Percentiles rank a stretch among this genome's conserved stretches.
These are phyloP conservation scores for Drosophila ochracea DNA, from an alignment of 2,888 invertebrate genomes.

Conservation along the genomic window DNA sequence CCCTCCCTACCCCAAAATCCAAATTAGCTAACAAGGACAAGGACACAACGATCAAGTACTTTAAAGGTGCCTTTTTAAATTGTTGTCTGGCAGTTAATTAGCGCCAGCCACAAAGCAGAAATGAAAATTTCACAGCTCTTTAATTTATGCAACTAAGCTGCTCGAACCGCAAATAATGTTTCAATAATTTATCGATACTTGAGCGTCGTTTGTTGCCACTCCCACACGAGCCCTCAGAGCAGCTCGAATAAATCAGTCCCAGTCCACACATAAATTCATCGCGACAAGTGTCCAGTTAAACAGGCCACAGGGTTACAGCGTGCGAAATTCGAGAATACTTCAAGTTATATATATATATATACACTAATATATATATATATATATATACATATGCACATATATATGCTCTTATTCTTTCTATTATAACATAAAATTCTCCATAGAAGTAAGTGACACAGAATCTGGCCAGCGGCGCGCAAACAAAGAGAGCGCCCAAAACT, in stretches of 20 bases:
- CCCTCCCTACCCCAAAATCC: background rate
- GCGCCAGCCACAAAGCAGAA: conserved; percentile 24
- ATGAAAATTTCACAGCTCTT: conserved; percentile 37
- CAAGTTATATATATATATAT: conserved; percentile 9
- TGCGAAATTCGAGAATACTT: conserved; percentile 36
- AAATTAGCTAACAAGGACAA: conserved; percentile 55
- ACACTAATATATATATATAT: conserved; percentile 15
- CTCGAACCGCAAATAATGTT: conserved; percentile 38
- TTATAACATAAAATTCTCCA: conserved; percentile 8
- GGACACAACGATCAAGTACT: conserved; percentile 23
- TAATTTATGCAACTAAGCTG: conserved; percentile 35
- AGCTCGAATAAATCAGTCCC: conserved; percentile 59
- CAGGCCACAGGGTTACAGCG: conserved; percentile 24
- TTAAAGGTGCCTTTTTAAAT: conserved; percentile 23
- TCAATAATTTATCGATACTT: conserved; percentile 74
- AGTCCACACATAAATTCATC: conserved; percentile 61
- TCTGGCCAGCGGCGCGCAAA: conserved; percentile 29
- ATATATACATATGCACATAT: conserved; percentile 21
- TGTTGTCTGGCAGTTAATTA: conserved; percentile 43
- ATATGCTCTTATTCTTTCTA: conserved; percentile 2
- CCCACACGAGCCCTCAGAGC: conserved; percentile 30
- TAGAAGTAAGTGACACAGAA: conserved; percentile 25
- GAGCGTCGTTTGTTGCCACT: conserved; percentile 41
- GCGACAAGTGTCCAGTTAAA: conserved; percentile 65
- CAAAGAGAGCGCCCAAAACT: conserved; percentile 47